phyloP scores from a whole-genome alignment of 2,113 vertebrate genomes.

The Fulica atra region DNA sequence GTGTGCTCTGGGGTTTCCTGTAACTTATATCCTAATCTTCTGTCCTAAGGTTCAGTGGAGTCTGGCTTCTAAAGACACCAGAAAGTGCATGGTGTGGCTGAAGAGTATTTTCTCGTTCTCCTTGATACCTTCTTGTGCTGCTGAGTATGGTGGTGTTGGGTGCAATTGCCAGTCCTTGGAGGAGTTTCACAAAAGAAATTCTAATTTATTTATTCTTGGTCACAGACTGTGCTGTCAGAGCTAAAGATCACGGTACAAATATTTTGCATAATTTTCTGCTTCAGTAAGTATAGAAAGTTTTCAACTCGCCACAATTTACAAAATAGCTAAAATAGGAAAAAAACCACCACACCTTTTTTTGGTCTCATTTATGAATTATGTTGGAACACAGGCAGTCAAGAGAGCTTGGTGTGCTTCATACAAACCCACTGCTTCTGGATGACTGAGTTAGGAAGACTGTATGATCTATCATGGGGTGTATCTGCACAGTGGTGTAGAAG shows the following conservation, averaged over 20 bases:
- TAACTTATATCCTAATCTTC: neutral
- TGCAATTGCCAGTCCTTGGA: neutral
- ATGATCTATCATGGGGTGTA: neutral
- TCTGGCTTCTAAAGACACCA: neutral
- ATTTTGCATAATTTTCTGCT: neutral
- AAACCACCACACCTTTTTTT: neutral
- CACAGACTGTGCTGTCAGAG: neutral
- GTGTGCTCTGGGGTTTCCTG: neutral
- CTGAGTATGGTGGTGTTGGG: neutral
- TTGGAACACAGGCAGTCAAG: neutral
- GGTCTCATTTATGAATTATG: neutral
- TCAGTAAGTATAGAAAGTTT: neutral
- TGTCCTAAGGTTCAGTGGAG: neutral
- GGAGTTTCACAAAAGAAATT: neutral
- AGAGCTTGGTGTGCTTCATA: neutral
- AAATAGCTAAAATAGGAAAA: neutral
- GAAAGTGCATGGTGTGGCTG: neutral
- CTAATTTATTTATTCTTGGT: neutral
- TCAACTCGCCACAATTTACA: neutral
- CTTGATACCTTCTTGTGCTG: neutral
- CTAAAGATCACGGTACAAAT: neutral
- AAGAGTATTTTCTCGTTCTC: neutral
- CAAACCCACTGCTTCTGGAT: neutral
- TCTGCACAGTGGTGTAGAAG: neutral
- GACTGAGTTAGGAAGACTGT: neutral